phyloP scores from a whole-genome alignment of 23 tunicate genomes.

The Styela plicata region DNA sequence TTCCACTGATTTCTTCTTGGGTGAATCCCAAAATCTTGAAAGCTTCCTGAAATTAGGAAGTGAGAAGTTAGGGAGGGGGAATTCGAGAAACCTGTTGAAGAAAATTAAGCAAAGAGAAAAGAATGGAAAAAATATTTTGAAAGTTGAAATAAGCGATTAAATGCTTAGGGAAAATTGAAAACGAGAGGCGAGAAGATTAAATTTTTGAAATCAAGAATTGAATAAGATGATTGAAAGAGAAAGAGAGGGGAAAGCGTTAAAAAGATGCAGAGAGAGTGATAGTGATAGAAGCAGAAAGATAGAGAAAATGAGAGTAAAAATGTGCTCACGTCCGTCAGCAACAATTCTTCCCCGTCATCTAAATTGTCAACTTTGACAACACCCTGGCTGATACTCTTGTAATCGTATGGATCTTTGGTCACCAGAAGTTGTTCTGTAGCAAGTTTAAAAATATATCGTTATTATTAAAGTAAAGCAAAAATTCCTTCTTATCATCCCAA shows the following conservation, averaged over 20 bases:
- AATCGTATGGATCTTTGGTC: slow-evolving; percentile 28
- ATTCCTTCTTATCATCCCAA: too few relatives aligned
- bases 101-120: not conserved
- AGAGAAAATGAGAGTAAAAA: not conserved
- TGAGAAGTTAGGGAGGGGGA: not conserved
- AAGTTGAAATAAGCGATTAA: too few relatives aligned
- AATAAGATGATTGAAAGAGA: not conserved
- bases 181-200: not conserved
- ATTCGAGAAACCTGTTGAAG: not conserved
- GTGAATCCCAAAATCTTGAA: slow-evolving; percentile 87
- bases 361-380: slow-evolving; percentile 26
- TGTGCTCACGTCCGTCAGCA: slow-evolving; percentile 23
- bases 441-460: not conserved
- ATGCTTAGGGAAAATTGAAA: too few relatives aligned
- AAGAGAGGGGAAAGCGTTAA: not conserved
- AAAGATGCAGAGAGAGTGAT: not conserved
- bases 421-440: slow-evolving; percentile 35
- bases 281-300: not conserved
- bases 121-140: not conserved
- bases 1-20: slow-evolving; percentile 78
- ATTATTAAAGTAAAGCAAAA: too few relatives aligned
- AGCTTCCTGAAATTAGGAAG: slow-evolving; percentile 48
- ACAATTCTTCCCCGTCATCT: slow-evolving; percentile 38
- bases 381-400: slow-evolving; percentile 29
- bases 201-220: not conserved